These are phyloP conservation scores for Odocoileus virginianus DNA, from an alignment of 2,113 vertebrate species.

Conservation along the genomic window DNA sequence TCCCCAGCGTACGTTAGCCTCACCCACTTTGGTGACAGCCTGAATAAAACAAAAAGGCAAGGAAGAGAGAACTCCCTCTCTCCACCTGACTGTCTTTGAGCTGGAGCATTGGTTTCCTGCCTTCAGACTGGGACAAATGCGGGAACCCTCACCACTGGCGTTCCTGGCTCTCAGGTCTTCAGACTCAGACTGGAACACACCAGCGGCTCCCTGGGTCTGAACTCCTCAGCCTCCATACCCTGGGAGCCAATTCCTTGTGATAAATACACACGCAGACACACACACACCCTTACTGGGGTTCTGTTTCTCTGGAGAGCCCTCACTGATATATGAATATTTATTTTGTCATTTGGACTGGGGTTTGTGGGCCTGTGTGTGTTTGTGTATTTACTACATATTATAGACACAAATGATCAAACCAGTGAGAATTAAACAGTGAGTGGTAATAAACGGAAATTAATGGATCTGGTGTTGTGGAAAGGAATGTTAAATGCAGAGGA, in stretches of 20 bases:
- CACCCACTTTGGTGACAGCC: no score
- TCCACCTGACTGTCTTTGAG: background rate
- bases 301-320: background rate
- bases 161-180: background rate
- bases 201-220: background rate
- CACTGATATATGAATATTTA: background rate
- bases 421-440: background rate
- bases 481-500: background rate
- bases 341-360: background rate
- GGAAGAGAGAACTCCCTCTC: background rate
- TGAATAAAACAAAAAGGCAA: background rate
- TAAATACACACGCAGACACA: background rate
- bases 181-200: background rate
- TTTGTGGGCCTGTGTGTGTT: background rate
- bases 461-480: fast-evolving
- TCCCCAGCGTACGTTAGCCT: background rate
- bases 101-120: background rate
- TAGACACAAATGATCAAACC: background rate
- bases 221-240: background rate
- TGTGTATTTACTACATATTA: background rate
- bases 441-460: background rate
- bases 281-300: background rate
- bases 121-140: background rate
- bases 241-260: background rate
- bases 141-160: background rate